Evolutionary conservation across 2,888 invertebrate species (phyloP).

Genomic region (Meliscaeva auricollis): DNA sequence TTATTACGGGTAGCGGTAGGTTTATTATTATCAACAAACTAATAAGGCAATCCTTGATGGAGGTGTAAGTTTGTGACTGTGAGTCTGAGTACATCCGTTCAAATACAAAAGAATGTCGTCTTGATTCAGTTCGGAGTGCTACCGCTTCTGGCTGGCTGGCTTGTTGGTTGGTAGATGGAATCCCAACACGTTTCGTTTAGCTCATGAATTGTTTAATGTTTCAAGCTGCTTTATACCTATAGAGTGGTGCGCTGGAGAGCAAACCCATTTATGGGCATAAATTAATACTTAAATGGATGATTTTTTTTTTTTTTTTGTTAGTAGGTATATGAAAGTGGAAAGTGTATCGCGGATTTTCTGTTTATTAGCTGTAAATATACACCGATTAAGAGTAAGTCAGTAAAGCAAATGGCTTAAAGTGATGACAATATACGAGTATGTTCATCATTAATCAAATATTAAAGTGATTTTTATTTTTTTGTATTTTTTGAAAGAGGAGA

Average conservation of each 20-base stretch:
- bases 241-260: background rate
- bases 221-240: background rate
- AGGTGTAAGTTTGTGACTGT: constrained; percentile 21
- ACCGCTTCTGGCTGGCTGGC: no score
- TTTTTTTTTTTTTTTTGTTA: background rate
- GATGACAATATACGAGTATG: background rate
- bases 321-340: constrained; percentile 6
- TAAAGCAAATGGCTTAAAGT: background rate
- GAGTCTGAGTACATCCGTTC: constrained; percentile 28
- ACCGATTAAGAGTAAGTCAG: constrained; percentile 24
- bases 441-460: constrained; percentile 15
- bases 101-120: constrained; percentile 24
- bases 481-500: background rate
- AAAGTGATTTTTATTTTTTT: constrained; percentile 1
- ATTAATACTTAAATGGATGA: constrained; percentile 34
- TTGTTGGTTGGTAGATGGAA: background rate
- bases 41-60: constrained; percentile 37
- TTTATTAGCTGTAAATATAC: constrained; percentile 27
- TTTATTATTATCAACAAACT: constrained; percentile 27
- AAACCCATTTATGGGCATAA: constrained; percentile 27
- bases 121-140: background rate
- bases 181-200: constrained; percentile 28
- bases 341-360: constrained; percentile 28
- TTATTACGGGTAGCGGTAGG: background rate
- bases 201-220: constrained; percentile 20